Conservation (phyloP, 1,140 invertebrate genomes). For the Acromyrmex echinatior region DNA sequence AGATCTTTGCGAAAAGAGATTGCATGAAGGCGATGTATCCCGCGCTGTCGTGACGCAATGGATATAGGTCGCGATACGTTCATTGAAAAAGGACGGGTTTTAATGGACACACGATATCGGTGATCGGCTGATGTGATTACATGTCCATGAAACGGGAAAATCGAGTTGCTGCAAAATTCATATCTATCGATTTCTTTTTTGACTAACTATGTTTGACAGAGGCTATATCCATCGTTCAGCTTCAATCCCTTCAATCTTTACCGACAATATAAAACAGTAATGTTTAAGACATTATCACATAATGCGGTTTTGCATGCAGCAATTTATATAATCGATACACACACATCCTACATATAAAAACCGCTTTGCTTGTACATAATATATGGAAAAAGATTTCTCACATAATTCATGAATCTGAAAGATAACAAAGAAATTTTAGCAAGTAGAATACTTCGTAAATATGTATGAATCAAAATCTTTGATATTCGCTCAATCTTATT, state of each 20-base stretch:
- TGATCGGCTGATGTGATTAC: constrained; percentile 44
- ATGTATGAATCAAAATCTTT: background rate
- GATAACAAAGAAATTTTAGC: constrained; percentile 31
- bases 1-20: constrained; percentile 43
- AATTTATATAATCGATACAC: background rate
- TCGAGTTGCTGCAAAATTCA: constrained; percentile 52
- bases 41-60: constrained; percentile 22
- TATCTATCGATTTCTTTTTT: constrained; percentile 30
- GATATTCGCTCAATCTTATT: constrained; percentile 2
- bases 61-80: constrained; percentile 44
- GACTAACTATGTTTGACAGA: constrained; percentile 5
- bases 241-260: constrained; percentile 2
- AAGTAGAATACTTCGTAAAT: background rate
- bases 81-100: constrained; percentile 54
- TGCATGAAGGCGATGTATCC: constrained; percentile 23
- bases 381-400: background rate
- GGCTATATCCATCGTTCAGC: background rate
- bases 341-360: background rate
- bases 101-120: constrained; percentile 51
- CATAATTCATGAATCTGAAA: constrained; percentile 14
- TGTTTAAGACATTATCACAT: constrained; percentile 6
- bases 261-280: background rate
- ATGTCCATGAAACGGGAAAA: constrained; percentile 42
- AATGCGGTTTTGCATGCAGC: background rate
- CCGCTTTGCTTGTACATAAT: background rate